phyloP scores from a whole-genome alignment of 2,888 invertebrate genomes.

The Netelia melanura region DNA sequence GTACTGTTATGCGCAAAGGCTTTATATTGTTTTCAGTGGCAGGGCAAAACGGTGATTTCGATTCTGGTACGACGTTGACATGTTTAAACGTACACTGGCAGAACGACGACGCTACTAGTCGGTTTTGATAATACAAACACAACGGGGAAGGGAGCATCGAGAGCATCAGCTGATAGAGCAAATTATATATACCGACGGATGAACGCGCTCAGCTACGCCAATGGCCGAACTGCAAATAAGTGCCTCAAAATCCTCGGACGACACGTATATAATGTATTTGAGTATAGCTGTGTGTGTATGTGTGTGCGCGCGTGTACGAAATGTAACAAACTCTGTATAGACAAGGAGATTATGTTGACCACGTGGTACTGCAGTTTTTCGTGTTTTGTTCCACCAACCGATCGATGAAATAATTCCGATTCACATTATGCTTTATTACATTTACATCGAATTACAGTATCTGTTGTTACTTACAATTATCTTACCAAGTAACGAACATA shows the following conservation, averaged over 20 bases:
- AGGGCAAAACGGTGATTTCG: background rate
- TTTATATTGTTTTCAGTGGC: slow-evolving; percentile 8
- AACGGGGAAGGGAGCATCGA: slow-evolving; percentile 64
- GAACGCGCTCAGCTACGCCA: slow-evolving; percentile 67
- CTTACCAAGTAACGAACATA: background rate
- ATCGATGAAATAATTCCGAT: background rate
- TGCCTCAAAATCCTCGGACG: slow-evolving; percentile 38
- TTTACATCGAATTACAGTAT: background rate
- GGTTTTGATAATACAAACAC: slow-evolving; percentile 38
- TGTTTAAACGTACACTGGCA: slow-evolving; percentile 58
- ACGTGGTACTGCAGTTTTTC: background rate
- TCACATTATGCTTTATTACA: background rate
- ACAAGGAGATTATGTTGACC: background rate
- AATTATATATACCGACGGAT: slow-evolving; percentile 45
- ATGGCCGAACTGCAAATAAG: slow-evolving; percentile 43
- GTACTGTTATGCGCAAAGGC: background rate
- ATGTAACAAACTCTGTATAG: too few relatives aligned
- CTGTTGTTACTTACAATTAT: background rate
- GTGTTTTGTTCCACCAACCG: background rate
- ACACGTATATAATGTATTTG: slow-evolving; percentile 57
- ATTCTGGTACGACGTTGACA: slow-evolving; percentile 53
- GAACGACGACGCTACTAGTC: slow-evolving; percentile 18
- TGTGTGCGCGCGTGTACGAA: slow-evolving; percentile 40
- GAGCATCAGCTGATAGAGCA: slow-evolving; percentile 73
- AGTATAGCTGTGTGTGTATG: slow-evolving; percentile 54